Evolutionary conservation across 2,797 vertebrate species (phyloP).

Genomic region (Helarctos malayanus): DNA sequence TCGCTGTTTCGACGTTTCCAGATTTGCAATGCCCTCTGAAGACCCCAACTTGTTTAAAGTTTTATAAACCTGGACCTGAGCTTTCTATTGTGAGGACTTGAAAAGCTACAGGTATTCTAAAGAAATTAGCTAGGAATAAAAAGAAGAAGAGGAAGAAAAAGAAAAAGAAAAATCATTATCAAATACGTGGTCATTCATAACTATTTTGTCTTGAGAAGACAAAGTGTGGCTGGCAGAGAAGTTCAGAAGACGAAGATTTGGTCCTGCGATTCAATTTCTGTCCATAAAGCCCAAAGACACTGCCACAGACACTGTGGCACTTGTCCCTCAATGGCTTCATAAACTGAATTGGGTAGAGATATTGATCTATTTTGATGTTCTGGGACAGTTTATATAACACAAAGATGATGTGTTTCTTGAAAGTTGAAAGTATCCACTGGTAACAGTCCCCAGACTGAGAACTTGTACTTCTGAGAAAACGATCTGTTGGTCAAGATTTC

Average conservation of each 20-base stretch:
- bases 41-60: slow-evolving; percentile 37
- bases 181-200: slow-evolving; percentile 50
- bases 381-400: slow-evolving; percentile 45
- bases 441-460: slow-evolving; percentile 17
- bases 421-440: slow-evolving; percentile 34
- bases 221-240: slow-evolving; percentile 62
- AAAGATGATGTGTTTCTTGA: slow-evolving; percentile 66
- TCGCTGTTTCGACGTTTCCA: background rate
- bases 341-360: slow-evolving; percentile 64
- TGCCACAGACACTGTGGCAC: background rate
- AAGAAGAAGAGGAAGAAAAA: background rate
- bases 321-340: slow-evolving; percentile 29
- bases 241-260: slow-evolving; percentile 51
- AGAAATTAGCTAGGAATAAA: slow-evolving; percentile 30
- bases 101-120: slow-evolving; percentile 44
- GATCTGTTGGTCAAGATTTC: slow-evolving; percentile 26
- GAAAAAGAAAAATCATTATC: slow-evolving; percentile 10
- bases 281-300: slow-evolving; percentile 4
- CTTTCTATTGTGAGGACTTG: slow-evolving; percentile 20
- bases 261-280: slow-evolving; percentile 66
- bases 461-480: slow-evolving; percentile 55
- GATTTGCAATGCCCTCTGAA: background rate
- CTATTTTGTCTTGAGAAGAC: slow-evolving; percentile 40
- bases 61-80: background rate
- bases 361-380: slow-evolving; percentile 65